phyloP scores from a whole-genome alignment of 2,888 invertebrate genomes.

The Tipula helvola region DNA sequence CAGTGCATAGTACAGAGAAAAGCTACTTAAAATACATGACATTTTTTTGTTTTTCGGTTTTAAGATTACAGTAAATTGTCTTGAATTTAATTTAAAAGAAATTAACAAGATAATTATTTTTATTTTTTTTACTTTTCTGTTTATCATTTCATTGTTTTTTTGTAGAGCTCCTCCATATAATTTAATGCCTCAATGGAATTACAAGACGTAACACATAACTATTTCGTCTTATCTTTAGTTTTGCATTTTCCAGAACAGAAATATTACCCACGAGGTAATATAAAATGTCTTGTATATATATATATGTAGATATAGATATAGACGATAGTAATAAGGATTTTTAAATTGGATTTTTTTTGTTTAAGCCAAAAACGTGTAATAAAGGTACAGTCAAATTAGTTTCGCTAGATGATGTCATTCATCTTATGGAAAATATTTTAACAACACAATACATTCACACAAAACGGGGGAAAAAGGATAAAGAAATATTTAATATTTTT shows the following conservation, averaged over 20 bases:
- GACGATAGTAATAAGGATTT: not conserved
- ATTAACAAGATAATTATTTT: not conserved
- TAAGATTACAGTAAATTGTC: not conserved
- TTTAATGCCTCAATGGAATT: not conserved
- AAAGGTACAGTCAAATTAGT: not conserved
- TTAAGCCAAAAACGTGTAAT: not conserved
- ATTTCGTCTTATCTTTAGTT: not conserved
- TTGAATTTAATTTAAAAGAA: not conserved
- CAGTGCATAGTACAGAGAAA: not conserved
- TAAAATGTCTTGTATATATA: not conserved
- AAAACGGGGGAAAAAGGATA: not conserved
- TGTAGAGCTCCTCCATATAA: not conserved
- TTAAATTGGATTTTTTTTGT: not conserved
- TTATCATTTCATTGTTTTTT: not conserved
- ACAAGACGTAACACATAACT: not conserved
- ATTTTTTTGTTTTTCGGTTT: not conserved
- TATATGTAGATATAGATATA: too few relatives aligned
- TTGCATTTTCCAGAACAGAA: not conserved
- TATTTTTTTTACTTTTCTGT: not conserved
- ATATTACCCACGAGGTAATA: not conserved
- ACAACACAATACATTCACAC: not conserved
- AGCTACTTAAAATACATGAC: constrained; percentile 4
- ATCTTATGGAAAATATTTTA: not conserved
- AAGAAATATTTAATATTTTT: not conserved
- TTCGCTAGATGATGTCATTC: not conserved